Evolutionary conservation across 1,140 invertebrate genomes (phyloP).

Genomic region (Cotesia typhae): DNA sequence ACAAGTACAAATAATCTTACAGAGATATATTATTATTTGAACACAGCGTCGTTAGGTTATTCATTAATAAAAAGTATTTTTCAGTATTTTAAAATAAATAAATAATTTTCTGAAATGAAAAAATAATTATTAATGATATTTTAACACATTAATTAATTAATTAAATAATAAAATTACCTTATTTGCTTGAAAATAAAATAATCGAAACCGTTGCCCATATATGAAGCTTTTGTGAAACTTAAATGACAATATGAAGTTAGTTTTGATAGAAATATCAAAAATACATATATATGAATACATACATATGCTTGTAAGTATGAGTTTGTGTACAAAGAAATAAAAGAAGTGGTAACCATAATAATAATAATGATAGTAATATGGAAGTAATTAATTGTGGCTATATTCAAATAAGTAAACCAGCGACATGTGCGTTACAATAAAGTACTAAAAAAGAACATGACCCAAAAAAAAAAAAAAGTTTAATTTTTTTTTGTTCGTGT

Average conservation of each 20-base stretch:
- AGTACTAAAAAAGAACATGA: too few relatives aligned
- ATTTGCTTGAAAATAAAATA: constrained; percentile 41
- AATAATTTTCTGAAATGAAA: not conserved
- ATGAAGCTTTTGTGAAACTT: constrained; percentile 59
- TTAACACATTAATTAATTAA: constrained; percentile 30
- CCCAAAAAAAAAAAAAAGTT: not conserved
- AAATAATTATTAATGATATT: not conserved
- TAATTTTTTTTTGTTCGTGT: constrained; percentile 66
- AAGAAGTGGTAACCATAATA: too few relatives aligned
- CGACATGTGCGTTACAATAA: not conserved
- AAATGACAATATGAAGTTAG: constrained; percentile 38
- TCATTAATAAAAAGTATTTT: constrained; percentile 2
- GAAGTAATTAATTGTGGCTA: not conserved
- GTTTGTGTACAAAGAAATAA: not conserved
- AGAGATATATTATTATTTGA: constrained; percentile 11
- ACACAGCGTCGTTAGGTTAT: constrained; percentile 25
- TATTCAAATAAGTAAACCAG: constrained; percentile 13
- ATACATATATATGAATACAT: not conserved
- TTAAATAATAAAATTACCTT: constrained; percentile 42
- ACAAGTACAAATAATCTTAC: constrained; percentile 10
- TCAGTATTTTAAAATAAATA: constrained; percentile 29
- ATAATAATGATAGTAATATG: too few relatives aligned
- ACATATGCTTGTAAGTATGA: not conserved
- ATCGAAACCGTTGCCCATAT: constrained; percentile 56
- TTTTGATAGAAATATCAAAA: constrained; percentile 26